phyloP scores from a whole-genome alignment of 2,888 invertebrate species.

The Idaea biselata region DNA sequence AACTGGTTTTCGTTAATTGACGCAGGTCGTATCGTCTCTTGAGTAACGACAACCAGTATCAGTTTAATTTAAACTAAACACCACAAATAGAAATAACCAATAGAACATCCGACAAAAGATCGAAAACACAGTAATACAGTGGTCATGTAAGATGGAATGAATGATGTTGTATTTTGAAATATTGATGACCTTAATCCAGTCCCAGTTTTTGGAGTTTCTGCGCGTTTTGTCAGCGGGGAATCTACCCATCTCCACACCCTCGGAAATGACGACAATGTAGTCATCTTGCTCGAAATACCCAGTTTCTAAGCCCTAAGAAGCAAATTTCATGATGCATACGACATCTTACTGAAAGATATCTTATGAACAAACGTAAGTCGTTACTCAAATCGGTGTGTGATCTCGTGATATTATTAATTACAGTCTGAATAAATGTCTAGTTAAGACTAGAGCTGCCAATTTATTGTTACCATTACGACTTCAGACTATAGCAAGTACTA shows the following conservation, averaged over 20 bases:
- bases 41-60: not conserved
- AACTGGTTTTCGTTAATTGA: not conserved
- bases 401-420: not conserved
- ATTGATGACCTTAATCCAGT: constrained; percentile 84
- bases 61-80: not conserved
- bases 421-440: constrained; percentile 1
- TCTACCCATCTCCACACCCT: constrained; percentile 83
- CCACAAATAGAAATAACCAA: not conserved
- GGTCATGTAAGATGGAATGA: constrained; percentile 70
- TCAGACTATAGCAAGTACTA: not conserved
- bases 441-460: not conserved
- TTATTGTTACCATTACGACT: constrained; percentile 1
- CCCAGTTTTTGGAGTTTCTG: constrained; percentile 83
- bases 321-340: constrained; percentile 65
- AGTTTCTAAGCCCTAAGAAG: constrained; percentile 78
- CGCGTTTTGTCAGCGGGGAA: constrained; percentile 79
- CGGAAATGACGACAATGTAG: constrained; percentile 81
- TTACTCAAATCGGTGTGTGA: not conserved
- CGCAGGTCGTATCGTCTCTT: not conserved
- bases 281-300: constrained; percentile 83
- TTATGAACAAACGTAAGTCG: not conserved
- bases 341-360: constrained; percentile 37
- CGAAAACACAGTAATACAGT: constrained; percentile 17
- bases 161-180: constrained; percentile 54
- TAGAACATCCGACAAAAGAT: not conserved